Percentiles rank a stretch among this genome's conserved stretches.
Evolutionary conservation across 2,797 vertebrate genomes (phyloP).

Genomic region (Darevskia nairensis): DNA sequence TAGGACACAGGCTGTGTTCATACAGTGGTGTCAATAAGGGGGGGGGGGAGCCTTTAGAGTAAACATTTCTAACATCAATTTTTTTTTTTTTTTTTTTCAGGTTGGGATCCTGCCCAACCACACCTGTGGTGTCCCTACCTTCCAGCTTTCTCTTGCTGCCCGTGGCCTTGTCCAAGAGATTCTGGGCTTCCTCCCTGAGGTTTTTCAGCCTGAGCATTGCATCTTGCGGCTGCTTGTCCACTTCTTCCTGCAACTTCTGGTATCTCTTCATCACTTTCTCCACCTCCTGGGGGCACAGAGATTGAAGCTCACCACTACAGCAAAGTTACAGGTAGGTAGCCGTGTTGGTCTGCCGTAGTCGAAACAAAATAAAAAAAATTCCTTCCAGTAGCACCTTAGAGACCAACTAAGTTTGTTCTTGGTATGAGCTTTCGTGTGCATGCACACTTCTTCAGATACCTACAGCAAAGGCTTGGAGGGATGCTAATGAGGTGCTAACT

Average conservation of each 20-base stretch:
- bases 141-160: conserved; percentile 80
- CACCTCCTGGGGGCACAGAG: conserved; percentile 72
- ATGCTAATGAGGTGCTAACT: not conserved
- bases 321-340: too few species aligned
- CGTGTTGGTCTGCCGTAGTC: too few species aligned
- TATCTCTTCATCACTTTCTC: conserved; percentile 78
- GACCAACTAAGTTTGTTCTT: too few species aligned
- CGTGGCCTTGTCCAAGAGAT: conserved; percentile 81
- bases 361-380: too few species aligned
- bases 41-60: too few species aligned
- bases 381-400: too few species aligned
- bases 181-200: conserved; percentile 80
- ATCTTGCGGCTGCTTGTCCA: conserved; percentile 71
- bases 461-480: too few species aligned
- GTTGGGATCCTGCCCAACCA: not conserved
- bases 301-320: not conserved
- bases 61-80: not conserved
- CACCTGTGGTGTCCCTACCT: conserved; percentile 67
- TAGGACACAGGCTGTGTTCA: not conserved
- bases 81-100: too few species aligned
- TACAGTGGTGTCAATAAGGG: too few species aligned
- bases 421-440: too few species aligned
- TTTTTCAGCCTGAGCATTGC: conserved; percentile 74
- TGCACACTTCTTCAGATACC: too few species aligned
- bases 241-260: conserved; percentile 76